Conservation (phyloP, 2,113 vertebrate genomes). For the Erythrocercus mccallii region DNA sequence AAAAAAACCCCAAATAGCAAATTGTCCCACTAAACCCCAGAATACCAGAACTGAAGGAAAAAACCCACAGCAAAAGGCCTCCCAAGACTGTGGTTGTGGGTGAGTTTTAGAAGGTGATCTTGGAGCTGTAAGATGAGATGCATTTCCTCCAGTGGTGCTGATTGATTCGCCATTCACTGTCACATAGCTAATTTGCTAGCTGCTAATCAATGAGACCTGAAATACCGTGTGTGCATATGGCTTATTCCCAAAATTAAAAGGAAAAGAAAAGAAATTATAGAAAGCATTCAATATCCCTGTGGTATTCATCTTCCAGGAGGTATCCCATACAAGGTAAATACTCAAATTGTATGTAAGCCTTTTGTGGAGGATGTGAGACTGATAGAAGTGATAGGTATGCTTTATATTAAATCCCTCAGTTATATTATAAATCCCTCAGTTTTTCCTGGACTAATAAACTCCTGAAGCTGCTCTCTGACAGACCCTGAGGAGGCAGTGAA, state of each 20-base stretch:
- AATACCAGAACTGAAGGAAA: neutral
- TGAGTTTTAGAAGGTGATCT: neutral
- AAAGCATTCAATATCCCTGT: neutral
- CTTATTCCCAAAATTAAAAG: neutral
- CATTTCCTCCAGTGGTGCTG: neutral
- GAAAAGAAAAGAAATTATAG: neutral
- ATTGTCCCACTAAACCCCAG: neutral
- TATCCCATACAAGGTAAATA: neutral
- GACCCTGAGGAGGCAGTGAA: neutral
- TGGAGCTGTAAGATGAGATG: neutral
- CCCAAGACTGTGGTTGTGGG: neutral
- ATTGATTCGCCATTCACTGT: neutral
- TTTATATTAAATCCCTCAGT: neutral
- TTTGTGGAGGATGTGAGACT: neutral
- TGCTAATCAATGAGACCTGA: neutral
- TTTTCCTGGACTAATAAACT: neutral
- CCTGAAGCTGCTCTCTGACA: neutral
- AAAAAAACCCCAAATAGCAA: neutral
- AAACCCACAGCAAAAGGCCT: accelerated
- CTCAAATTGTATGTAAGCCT: neutral
- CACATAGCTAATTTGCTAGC: neutral
- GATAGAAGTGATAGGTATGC: neutral
- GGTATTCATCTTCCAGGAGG: neutral
- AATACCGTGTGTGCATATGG: neutral
- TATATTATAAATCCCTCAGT: neutral